phyloP scores from a whole-genome alignment of 2,888 invertebrate genomes.

The Anticlea derivata region DNA sequence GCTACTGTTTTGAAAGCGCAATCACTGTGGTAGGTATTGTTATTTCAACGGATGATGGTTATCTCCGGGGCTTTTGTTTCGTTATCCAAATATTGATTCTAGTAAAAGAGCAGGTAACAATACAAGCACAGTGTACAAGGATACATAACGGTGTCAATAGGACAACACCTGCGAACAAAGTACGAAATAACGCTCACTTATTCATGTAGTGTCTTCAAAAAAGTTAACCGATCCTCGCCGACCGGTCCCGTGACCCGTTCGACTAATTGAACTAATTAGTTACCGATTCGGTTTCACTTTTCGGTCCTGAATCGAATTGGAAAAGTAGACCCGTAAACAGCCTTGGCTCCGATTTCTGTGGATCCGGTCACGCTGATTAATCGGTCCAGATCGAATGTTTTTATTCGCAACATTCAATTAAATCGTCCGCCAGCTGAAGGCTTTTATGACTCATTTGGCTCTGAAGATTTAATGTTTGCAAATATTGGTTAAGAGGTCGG shows the following conservation, averaged over 20 bases:
- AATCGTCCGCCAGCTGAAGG: slow-evolving; percentile 37
- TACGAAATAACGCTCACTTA: slow-evolving; percentile 57
- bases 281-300: slow-evolving; percentile 70
- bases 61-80: slow-evolving; percentile 41
- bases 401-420: slow-evolving; percentile 28
- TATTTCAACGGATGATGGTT: slow-evolving; percentile 41
- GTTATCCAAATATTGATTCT: slow-evolving; percentile 44
- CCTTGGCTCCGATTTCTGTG: slow-evolving; percentile 57
- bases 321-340: slow-evolving; percentile 57
- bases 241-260: slow-evolving; percentile 65
- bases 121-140: slow-evolving; percentile 45
- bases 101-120: slow-evolving; percentile 39
- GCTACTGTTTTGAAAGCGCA: slow-evolving; percentile 51
- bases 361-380: slow-evolving; percentile 37
- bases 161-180: slow-evolving; percentile 63
- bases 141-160: slow-evolving; percentile 69
- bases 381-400: slow-evolving; percentile 18
- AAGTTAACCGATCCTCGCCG: slow-evolving; percentile 54
- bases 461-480: slow-evolving; percentile 59
- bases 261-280: slow-evolving; percentile 69
- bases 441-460: slow-evolving; percentile 50
- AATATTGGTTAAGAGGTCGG: slow-evolving; percentile 75
- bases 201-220: slow-evolving; percentile 67
- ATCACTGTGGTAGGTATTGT: slow-evolving; percentile 47
- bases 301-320: slow-evolving; percentile 50